A percentile compares a stretch with the other conserved stretches of the same genome.
Conservation (phyloP, 2,888 invertebrate genomes). For the Drosophila putrida region DNA sequence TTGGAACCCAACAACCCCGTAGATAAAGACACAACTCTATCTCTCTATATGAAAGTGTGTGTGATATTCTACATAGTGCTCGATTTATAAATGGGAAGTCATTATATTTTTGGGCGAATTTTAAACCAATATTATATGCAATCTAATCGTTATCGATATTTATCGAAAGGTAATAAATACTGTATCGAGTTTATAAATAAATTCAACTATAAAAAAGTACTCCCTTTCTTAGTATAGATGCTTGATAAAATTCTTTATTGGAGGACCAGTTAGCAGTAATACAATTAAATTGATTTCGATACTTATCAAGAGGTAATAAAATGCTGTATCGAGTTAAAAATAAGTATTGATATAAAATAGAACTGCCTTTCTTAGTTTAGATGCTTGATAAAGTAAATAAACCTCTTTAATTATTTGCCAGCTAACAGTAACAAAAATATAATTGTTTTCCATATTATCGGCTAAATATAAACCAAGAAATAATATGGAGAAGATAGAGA, state of each 20-base stretch:
- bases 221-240: too few relatives aligned
- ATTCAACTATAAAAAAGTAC: background rate
- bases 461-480: too few relatives aligned
- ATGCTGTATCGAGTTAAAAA: background rate
- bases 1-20: conserved; percentile 13
- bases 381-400: too few relatives aligned
- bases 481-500: too few relatives aligned
- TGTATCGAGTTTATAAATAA: background rate
- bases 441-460: too few relatives aligned
- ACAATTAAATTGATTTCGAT: too few relatives aligned
- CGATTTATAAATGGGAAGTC: background rate
- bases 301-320: too few relatives aligned
- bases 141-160: conserved; percentile 16
- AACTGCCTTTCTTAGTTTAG: background rate
- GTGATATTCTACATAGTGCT: background rate
- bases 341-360: background rate
- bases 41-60: background rate
- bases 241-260: too few relatives aligned
- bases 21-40: conserved; percentile 16
- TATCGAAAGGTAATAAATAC: background rate
- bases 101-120: background rate
- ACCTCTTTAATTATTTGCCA: too few relatives aligned
- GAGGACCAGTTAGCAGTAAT: too few relatives aligned
- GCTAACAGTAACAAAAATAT: too few relatives aligned
- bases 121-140: background rate